Evolutionary conservation across 1,140 invertebrate genomes (phyloP), one percentile per base, ranked within the genome.

Genomic region (Ruditapes philippinarum): DNA sequence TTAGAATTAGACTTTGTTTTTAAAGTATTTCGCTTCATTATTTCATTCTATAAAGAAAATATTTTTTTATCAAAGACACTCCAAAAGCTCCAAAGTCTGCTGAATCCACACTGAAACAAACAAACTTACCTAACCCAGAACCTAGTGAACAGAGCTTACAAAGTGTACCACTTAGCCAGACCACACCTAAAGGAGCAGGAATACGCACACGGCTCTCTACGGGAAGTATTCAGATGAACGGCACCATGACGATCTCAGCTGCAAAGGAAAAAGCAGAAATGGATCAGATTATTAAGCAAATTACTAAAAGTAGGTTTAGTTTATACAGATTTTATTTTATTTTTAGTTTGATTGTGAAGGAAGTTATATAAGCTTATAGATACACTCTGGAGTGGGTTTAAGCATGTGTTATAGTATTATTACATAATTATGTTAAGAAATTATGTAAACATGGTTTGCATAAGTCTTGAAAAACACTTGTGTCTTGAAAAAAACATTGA

Each of bases 151-250:
- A 65, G 62, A 17, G 25, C 7, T 11, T 11, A 5, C 73, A 76
- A 25, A 22, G 22, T 11, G 40, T 14, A 4, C 73, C 19, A 4
- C 25, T 9, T 28, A 31, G 22, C 45, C 73, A 49, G 42, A 45
- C 33, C 4, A 84, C 70, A 36, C 38, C 81, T 42, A 31, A 49
- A 33, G 40, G 14, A 22, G 28, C 65, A 1, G 38, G 79, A 38
- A 94, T 95, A 36, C 87, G 94, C 38, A 95, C 94, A 2, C 91
- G 94, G 0, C 65, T 94, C 22, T 94, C 93, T 5, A 94, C 94
- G 33, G 94, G 94, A n/a, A 94, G 92, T 42, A 92, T 95, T 7
- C 89, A 93, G 25, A 93, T 94, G 93, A 93, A 92, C 45, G 94
- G 94, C 12, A 94, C 94, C 0, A 92, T 89, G 14, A 94, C 94